Conservation (phyloP, 2,797 vertebrate genomes). For the Pteropus rufus region DNA sequence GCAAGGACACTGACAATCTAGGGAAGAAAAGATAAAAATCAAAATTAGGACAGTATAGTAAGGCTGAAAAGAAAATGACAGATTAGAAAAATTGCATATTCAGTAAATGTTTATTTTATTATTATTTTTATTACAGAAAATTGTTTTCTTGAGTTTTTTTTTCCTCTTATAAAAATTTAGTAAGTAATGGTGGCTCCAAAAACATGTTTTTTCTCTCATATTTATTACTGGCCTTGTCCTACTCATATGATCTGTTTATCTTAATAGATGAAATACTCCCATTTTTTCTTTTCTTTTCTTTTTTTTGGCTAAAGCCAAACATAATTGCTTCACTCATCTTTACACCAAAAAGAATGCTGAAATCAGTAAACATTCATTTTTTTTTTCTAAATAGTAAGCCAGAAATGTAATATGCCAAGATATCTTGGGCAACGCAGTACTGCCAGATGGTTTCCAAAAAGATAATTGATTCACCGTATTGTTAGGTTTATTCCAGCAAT, state of each 20-base stretch:
- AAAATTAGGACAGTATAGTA: neutral
- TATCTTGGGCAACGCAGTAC: neutral
- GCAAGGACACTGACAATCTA: neutral
- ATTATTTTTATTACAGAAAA: neutral
- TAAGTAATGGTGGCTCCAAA: neutral
- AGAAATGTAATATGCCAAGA: neutral
- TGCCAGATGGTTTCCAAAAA: neutral
- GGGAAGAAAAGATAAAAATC: neutral
- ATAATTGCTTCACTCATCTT: neutral
- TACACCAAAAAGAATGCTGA: slow-evolving; percentile 4
- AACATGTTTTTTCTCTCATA: neutral
- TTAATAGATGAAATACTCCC: neutral
- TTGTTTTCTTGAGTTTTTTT: neutral
- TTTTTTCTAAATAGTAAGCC: neutral
- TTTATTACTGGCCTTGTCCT: neutral
- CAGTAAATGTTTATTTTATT: neutral
- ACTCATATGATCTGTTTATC: slow-evolving; percentile 2
- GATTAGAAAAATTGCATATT: neutral
- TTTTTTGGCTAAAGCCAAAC: neutral
- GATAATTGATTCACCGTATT: slow-evolving; percentile 6
- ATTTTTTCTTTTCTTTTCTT: neutral
- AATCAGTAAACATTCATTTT: neutral
- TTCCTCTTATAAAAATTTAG: neutral
- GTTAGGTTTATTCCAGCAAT: slow-evolving; percentile 11
- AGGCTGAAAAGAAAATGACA: neutral